phyloP scores from a whole-genome alignment of 2,888 invertebrate species.

The Athrips mouffetella region DNA sequence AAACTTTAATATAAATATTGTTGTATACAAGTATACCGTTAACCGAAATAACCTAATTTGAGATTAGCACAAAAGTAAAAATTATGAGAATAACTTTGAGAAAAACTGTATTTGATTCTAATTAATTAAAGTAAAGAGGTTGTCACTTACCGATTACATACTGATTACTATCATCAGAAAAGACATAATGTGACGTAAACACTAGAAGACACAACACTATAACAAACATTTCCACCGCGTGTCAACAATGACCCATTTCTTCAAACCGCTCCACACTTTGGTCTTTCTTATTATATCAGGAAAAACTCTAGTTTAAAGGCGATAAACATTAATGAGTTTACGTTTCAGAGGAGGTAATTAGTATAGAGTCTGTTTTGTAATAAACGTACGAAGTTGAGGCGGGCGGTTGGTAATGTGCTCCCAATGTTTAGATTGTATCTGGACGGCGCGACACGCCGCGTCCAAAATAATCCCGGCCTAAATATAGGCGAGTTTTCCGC shows the following conservation, averaged over 20 bases:
- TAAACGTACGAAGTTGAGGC: conserved; percentile 53
- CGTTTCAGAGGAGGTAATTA: conserved; percentile 39
- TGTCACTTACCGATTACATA: conserved; percentile 46
- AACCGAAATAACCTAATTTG: too few relatives aligned
- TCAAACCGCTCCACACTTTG: conserved; percentile 20
- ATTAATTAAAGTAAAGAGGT: background rate
- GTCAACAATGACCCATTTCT: conserved; percentile 18
- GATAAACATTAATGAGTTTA: conserved; percentile 41
- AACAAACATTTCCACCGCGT: conserved; percentile 33
- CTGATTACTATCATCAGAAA: conserved; percentile 28
- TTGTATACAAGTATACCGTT: too few relatives aligned
- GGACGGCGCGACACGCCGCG: conserved; percentile 58
- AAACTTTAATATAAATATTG: too few relatives aligned
- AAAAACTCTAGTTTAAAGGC: conserved; percentile 22
- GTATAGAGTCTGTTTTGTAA: conserved; percentile 41
- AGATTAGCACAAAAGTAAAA: too few relatives aligned
- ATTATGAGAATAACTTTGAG: too few relatives aligned
- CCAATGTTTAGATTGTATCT: conserved; percentile 53
- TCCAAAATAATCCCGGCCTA: conserved; percentile 72
- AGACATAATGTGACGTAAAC: conserved; percentile 37
- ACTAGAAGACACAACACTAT: conserved; percentile 37
- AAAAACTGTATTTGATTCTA: too few relatives aligned
- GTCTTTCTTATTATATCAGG: conserved; percentile 23
- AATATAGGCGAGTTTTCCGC: conserved; percentile 72
- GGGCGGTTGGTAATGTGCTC: conserved; percentile 52